A percentile compares a stretch with the other conserved stretches of the same genome.
Conservation (phyloP, 2,113 vertebrate species). For the Silurus glanis region DNA sequence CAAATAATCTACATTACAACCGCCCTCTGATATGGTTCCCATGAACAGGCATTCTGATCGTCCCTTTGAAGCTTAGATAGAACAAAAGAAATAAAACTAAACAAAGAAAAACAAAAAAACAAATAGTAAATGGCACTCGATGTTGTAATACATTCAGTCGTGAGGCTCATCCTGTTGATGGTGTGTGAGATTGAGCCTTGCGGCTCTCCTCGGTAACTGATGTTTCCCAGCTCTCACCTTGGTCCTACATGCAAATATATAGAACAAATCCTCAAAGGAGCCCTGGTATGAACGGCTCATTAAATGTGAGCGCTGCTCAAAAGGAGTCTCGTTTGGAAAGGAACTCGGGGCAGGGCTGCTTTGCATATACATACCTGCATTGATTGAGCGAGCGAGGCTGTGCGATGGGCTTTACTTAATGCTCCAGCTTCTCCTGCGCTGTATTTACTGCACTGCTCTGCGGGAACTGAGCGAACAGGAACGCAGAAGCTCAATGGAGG, state of each 20-base stretch:
- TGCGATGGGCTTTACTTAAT: conserved; percentile 25
- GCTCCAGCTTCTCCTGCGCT: conserved; percentile 35
- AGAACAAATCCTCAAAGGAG: conserved; percentile 24
- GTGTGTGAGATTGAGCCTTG: conserved; percentile 29
- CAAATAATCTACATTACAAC: conserved; percentile 80
- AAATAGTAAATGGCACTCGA: conserved; percentile 69
- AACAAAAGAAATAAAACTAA: conserved; percentile 42
- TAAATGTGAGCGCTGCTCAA: conserved; percentile 52
- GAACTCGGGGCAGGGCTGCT: conserved; percentile 48
- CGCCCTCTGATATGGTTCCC: conserved; percentile 67
- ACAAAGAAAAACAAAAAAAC: conserved; percentile 59
- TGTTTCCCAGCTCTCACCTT: conserved; percentile 49
- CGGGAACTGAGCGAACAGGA: conserved; percentile 14
- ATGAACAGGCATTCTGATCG: conserved; percentile 61
- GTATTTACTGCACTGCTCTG: conserved; percentile 46
- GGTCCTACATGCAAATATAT: conserved; percentile 49
- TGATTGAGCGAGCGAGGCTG: conserved; percentile 42
- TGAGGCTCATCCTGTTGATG: conserved; percentile 54
- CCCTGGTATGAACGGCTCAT: conserved; percentile 46
- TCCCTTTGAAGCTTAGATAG: conserved; percentile 56
- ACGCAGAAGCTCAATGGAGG: conserved; percentile 31
- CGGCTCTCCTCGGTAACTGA: conserved; percentile 31
- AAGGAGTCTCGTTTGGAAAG: conserved; percentile 31
- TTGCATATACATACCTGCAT: conserved; percentile 55
- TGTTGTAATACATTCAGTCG: conserved; percentile 73